phyloP scores from a whole-genome alignment of 2,113 vertebrate genomes.

The Paracyprichromis sp. region DNA sequence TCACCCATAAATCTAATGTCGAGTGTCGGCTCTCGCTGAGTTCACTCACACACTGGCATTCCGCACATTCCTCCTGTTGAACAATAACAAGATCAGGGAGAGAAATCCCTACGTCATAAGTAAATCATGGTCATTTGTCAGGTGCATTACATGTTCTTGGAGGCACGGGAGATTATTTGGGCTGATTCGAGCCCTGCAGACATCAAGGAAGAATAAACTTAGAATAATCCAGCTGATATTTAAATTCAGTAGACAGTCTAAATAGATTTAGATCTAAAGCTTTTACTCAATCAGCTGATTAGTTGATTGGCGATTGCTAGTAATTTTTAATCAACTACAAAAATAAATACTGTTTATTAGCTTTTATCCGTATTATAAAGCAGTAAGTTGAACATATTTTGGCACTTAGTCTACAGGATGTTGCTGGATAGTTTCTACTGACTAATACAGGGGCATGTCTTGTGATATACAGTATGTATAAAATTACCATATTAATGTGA shows the following conservation, averaged over 20 bases:
- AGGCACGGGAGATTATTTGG: not conserved
- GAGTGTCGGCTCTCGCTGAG: slow-evolving; percentile 40
- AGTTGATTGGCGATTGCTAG: not conserved
- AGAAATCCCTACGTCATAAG: slow-evolving; percentile 31
- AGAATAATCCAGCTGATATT: not conserved
- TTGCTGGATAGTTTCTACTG: not conserved
- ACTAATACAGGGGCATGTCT: not conserved
- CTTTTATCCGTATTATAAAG: not conserved
- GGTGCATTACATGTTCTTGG: not conserved
- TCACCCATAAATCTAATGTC: slow-evolving; percentile 35
- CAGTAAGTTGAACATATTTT: not conserved
- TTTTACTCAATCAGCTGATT: not conserved
- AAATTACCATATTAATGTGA: not conserved
- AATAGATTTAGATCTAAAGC: not conserved
- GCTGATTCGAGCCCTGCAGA: not conserved
- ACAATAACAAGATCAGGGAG: slow-evolving; percentile 34
- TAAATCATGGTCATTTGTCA: not conserved
- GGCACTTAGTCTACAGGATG: not conserved
- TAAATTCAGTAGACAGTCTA: not conserved
- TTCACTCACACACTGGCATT: slow-evolving; percentile 42
- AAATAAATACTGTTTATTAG: not conserved
- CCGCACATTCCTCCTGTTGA: slow-evolving; percentile 24
- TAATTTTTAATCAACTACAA: not conserved
- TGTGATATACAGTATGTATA: not conserved
- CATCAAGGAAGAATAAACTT: not conserved